phyloP scores from a whole-genome alignment of 2,888 invertebrate genomes.

The Microctonus aethiopoides region DNA sequence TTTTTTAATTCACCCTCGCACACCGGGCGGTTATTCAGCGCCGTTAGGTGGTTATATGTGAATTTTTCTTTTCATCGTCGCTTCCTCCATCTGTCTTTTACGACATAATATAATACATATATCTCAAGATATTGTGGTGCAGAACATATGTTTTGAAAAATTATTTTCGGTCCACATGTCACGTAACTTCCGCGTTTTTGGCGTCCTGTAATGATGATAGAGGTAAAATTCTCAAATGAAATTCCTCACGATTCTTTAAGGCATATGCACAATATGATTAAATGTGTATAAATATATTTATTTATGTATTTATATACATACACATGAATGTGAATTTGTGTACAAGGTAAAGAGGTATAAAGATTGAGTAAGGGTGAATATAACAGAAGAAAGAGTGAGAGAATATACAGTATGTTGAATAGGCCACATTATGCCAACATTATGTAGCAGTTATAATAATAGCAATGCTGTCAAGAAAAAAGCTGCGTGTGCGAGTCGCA shows the following conservation, averaged over 20 bases:
- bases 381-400: constrained; percentile 12
- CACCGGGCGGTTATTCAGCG: background rate
- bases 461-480: constrained; percentile 28
- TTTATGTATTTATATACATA: background rate
- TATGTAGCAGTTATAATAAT: constrained; percentile 41
- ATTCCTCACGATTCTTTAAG: background rate
- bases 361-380: background rate
- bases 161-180: background rate
- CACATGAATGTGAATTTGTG: constrained; percentile 6
- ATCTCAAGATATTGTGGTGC: constrained; percentile 7
- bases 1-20: background rate
- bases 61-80: constrained; percentile 28
- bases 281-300: background rate
- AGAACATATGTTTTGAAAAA: constrained; percentile 7
- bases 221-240: background rate
- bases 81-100: constrained; percentile 4
- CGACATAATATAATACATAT: constrained; percentile 12
- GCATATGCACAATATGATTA: background rate
- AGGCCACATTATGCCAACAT: constrained; percentile 40
- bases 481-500: constrained; percentile 35
- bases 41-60: background rate
- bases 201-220: background rate
- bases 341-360: constrained; percentile 13
- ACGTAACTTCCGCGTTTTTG: constrained; percentile 36
- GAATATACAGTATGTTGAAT: constrained; percentile 1